These are phyloP conservation scores for Leuciscus waleckii DNA, from an alignment of 2,797 vertebrate species.

Conservation along the genomic window DNA sequence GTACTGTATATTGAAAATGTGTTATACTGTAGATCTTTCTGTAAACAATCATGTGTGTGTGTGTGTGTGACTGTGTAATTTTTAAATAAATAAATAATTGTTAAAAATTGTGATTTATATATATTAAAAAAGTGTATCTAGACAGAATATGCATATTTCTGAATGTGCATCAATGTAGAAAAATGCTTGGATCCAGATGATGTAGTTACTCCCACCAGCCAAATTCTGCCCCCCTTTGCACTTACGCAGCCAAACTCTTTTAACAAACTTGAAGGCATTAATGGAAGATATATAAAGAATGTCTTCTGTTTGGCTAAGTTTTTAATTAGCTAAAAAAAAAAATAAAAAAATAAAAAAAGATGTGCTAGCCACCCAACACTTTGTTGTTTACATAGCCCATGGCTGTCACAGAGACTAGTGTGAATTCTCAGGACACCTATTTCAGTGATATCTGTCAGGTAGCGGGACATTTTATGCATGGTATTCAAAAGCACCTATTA, in stretches of 20 bases:
- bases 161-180: background rate
- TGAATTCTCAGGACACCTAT: constrained; percentile 1
- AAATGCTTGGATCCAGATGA: background rate
- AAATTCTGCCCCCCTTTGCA: background rate
- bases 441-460: constrained; percentile 11
- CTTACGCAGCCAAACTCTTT: background rate
- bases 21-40: too few species aligned
- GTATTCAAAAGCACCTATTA: background rate
- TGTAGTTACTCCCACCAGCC: background rate
- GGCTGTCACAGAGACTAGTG: background rate
- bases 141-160: background rate
- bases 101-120: background rate
- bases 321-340: background rate
- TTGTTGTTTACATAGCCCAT: background rate
- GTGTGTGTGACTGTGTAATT: too few species aligned
- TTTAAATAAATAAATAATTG: too few species aligned
- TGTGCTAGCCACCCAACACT: background rate
- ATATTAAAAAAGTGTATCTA: background rate
- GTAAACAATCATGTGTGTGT: too few species aligned
- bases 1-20: too few species aligned
- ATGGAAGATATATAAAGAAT: background rate
- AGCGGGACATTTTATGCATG: background rate
- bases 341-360: too few species aligned
- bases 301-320: background rate
- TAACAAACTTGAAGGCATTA: background rate